Percentiles rank a stretch among this genome's conserved stretches.
Evolutionary conservation across 2,888 invertebrate genomes (phyloP).

Genomic region (Perithous albicinctus): DNA sequence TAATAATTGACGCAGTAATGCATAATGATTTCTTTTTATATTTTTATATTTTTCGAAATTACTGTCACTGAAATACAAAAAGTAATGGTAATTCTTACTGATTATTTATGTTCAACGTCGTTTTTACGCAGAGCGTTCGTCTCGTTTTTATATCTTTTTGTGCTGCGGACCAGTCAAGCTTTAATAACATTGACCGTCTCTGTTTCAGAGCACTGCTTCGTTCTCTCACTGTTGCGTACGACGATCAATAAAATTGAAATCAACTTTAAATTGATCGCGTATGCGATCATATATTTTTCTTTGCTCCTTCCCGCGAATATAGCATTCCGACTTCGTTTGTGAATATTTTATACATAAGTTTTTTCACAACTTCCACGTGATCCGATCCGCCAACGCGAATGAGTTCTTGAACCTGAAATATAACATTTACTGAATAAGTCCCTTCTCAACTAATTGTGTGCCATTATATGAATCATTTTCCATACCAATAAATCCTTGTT

Average conservation of each 20-base stretch:
- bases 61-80: not conserved
- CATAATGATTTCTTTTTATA: not conserved
- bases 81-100: not conserved
- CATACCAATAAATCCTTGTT: constrained; percentile 17
- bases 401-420: constrained; percentile 9
- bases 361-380: not conserved
- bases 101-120: not conserved
- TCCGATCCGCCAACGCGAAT: constrained; percentile 6
- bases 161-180: constrained; percentile 12
- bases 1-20: not conserved
- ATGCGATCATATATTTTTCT: too few species aligned
- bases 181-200: constrained; percentile 6
- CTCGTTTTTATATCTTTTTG: not conserved
- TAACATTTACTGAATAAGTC: not conserved
- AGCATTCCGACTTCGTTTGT: constrained; percentile 27
- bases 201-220: constrained; percentile 1
- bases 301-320: constrained; percentile 21
- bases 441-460: constrained; percentile 1
- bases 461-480: constrained; percentile 1
- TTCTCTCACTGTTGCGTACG: not conserved
- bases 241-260: constrained; percentile 10
- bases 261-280: too few species aligned
- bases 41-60: not conserved
- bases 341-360: constrained; percentile 15
- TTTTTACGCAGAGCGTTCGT: not conserved